phyloP scores from a whole-genome alignment of 2,797 vertebrate genomes.

The Rhinatrema bivittatum region DNA sequence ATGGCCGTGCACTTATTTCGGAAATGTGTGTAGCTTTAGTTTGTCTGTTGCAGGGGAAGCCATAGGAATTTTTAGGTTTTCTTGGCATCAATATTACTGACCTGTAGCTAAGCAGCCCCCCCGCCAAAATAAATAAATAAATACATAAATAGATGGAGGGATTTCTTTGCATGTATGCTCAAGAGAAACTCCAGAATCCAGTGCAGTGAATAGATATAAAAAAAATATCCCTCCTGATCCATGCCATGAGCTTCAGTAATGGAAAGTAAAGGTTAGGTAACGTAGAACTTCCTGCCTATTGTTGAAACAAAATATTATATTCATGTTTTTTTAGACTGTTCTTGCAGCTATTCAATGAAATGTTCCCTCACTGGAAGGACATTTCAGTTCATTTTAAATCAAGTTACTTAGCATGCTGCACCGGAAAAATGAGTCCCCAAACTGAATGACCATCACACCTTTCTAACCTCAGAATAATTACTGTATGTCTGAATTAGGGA shows the following conservation, averaged over 20 bases:
- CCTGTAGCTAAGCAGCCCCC: slow-evolving; percentile 18
- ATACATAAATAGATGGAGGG: no score
- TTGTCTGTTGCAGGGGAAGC: slow-evolving; percentile 11
- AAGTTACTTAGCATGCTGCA: no score
- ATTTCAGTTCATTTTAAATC: no score
- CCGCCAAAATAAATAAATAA: no score
- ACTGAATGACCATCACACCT: no score
- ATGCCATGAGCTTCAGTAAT: slow-evolving; percentile 20
- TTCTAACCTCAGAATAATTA: no score
- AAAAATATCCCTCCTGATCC: slow-evolving; percentile 20
- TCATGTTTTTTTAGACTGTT: no score
- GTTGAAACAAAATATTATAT: slow-evolving; percentile 23
- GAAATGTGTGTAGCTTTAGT: slow-evolving; percentile 39
- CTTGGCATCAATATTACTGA: slow-evolving; percentile 20
- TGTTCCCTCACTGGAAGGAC: no score
- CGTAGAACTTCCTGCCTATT: slow-evolving; percentile 23
- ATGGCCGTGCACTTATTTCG: slow-evolving; percentile 32
- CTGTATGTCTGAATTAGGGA: no score
- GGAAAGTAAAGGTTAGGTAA: slow-evolving; percentile 34
- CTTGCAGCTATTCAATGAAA: no score
- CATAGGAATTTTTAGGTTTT: slow-evolving; percentile 9
- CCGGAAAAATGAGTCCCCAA: no score
- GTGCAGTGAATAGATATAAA: no score
- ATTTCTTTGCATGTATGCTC: slow-evolving; percentile 30
- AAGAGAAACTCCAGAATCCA: slow-evolving; percentile 22